Evolutionary conservation across 2,797 vertebrate genomes (phyloP), one percentile per base, ranked within the genome.

Genomic region (Hipposideros larvatus): DNA sequence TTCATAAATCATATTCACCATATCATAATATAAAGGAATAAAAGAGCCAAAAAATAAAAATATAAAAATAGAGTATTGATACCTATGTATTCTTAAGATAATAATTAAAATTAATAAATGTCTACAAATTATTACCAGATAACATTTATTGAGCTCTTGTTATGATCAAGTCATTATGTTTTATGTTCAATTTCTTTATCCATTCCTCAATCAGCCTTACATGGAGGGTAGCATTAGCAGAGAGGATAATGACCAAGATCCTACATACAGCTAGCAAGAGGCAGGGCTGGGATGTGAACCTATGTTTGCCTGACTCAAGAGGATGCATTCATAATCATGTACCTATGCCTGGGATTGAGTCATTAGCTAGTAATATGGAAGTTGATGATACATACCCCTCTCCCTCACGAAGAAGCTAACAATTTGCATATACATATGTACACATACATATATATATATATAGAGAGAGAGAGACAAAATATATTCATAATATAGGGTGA

Each of bases 321-420:
- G 14, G n/a, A 22, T 55, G 34, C n/a, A 28, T 75, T 80, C 41
- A 24, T 66, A n/a, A 77, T 18, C 37, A 22, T 79, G 19, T 21
- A 63, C 18, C 48, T 28, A 68, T 14, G 41, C 41, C 71, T 89
- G 28, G 15, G n/a, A 75, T 22, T 55, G 68, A 83, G 46, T 84
- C 80, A 80, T n/a, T 53, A 91, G 83, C n/a, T 73, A 82, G 61
- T 46, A 85, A 78, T 37, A 26, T 48, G 55, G 51, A 92, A 96
- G 82, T 70, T 68, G 73, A 59, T 37, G 41, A 59, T 16, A 43
- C 7, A 53, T 11, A 26, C 24, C 18, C 21, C 31, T 31, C 31
- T 79, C 26, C 22, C 48, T 90, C 26, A 77, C 66, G 68, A 73
- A 92, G 57, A 83, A 92, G 57, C 7, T 93, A 91, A 84, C 16